Evolutionary conservation across 1,140 invertebrate genomes (phyloP).

Genomic region (Ooceraea biroi): DNA sequence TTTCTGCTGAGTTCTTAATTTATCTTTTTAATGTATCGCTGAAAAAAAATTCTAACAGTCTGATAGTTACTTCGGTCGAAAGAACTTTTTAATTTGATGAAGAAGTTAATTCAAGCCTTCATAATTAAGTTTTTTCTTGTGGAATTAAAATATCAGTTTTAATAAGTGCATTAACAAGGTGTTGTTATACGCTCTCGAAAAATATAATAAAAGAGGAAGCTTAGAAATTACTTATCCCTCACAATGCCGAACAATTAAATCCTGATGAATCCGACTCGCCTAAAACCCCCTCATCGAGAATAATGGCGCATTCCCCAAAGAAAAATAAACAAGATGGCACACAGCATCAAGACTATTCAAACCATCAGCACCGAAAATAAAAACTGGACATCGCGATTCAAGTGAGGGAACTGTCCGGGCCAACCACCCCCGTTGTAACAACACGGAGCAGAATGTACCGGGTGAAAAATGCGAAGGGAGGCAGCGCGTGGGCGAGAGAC

Average conservation of each 20-base stretch:
- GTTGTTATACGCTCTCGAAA: too few species aligned
- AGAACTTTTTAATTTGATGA: too few species aligned
- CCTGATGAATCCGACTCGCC: neutral
- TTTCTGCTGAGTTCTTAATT: too few species aligned
- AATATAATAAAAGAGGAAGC: too few species aligned
- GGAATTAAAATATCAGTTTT: too few species aligned
- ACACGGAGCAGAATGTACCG: slow-evolving; percentile 31
- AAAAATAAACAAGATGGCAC: slow-evolving; percentile 13
- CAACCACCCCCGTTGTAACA: slow-evolving; percentile 36
- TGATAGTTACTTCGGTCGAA: too few species aligned
- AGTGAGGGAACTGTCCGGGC: neutral
- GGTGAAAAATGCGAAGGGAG: slow-evolving; percentile 49
- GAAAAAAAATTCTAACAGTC: too few species aligned
- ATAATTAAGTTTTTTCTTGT: too few species aligned
- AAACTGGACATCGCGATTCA: slow-evolving; percentile 41
- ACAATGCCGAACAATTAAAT: neutral
- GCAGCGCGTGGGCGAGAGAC: slow-evolving; percentile 55
- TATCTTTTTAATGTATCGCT: too few species aligned
- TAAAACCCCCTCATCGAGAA: neutral
- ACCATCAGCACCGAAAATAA: slow-evolving; percentile 12
- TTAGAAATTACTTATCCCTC: neutral
- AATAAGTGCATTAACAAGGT: too few species aligned
- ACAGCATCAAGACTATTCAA: neutral
- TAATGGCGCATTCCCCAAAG: neutral
- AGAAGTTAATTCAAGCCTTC: too few species aligned